Conservation (phyloP, 2,113 vertebrate genomes). For the Microcebus jonahi region DNA sequence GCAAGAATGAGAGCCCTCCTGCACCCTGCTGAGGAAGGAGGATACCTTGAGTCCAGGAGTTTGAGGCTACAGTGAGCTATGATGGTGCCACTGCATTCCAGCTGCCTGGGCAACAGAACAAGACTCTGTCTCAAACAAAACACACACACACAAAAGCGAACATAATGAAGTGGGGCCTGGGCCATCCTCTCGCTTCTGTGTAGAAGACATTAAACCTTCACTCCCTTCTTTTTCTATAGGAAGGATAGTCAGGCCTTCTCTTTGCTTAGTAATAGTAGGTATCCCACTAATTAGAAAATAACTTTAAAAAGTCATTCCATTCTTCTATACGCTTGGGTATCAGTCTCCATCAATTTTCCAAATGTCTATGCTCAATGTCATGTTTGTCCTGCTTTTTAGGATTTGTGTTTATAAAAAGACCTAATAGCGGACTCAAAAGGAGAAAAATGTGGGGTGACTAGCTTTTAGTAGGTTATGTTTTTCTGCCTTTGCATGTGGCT, state of each 20-base stretch:
- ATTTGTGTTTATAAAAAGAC: not conserved
- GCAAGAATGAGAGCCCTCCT: no score
- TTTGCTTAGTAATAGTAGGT: not conserved
- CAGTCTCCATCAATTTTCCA: not conserved
- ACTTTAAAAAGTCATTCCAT: not conserved
- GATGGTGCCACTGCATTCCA: no score
- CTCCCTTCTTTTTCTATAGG: not conserved
- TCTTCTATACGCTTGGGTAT: not conserved
- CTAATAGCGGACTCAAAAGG: not conserved
- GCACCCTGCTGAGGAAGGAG: no score
- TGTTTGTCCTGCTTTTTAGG: not conserved
- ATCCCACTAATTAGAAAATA: constrained; percentile 17
- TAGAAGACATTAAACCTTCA: not conserved
- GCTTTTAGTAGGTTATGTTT: not conserved
- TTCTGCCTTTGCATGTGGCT: not conserved
- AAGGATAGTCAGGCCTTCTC: not conserved
- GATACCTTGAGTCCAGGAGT: no score
- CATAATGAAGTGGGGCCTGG: not conserved
- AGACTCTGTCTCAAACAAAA: no score
- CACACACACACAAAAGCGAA: not conserved
- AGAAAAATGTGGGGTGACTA: not conserved
- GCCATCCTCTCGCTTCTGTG: not conserved
- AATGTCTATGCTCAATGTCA: not conserved
- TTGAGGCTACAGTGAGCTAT: no score
- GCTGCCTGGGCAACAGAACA: no score